Evolutionary conservation across 1,140 invertebrate genomes (phyloP).

Genomic region (Melanaphis sacchari): DNA sequence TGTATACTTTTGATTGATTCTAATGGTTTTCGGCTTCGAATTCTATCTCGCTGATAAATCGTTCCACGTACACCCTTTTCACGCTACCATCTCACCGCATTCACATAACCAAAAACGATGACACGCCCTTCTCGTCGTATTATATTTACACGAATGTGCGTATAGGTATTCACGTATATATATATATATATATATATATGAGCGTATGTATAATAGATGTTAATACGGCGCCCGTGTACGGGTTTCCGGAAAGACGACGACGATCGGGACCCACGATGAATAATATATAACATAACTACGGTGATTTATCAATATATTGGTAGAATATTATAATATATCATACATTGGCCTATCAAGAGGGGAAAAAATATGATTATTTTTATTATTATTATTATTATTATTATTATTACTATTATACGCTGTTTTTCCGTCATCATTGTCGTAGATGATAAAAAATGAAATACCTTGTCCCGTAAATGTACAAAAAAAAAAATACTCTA

Average conservation of each 20-base stretch:
- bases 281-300: neutral
- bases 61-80: neutral
- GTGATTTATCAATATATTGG: neutral
- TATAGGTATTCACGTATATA: neutral
- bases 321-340: neutral
- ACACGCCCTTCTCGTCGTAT: neutral
- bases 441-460: neutral
- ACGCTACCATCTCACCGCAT: neutral
- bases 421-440: neutral
- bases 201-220: neutral
- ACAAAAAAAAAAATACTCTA: neutral
- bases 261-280: neutral
- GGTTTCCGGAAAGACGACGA: neutral
- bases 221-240: neutral
- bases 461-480: neutral
- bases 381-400: neutral
- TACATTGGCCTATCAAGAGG: neutral
- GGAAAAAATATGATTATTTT: neutral
- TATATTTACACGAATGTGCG: neutral
- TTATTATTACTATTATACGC: neutral
- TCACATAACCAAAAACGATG: neutral
- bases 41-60: constrained; percentile 44
- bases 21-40: constrained; percentile 46
- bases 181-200: no score
- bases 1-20: constrained; percentile 53